phyloP scores from a whole-genome alignment of 1,140 invertebrate species.

The Ips typographus region DNA sequence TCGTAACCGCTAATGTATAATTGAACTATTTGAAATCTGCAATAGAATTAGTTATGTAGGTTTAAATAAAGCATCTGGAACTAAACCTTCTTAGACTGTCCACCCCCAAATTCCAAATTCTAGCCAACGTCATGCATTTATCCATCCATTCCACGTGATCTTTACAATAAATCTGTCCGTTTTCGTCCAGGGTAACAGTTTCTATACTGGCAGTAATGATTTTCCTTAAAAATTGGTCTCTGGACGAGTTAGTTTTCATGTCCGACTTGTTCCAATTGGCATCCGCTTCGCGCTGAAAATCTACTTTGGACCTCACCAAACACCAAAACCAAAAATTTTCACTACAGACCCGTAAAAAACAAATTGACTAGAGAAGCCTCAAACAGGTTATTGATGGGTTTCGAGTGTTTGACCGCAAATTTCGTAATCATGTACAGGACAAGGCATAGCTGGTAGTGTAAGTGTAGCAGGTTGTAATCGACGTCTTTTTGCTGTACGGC shows the following conservation, averaged over 20 bases:
- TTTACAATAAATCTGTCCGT: slow-evolving; percentile 56
- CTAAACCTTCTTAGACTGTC: slow-evolving; percentile 71
- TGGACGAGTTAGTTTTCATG: slow-evolving; percentile 42
- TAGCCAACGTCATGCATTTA: slow-evolving; percentile 69
- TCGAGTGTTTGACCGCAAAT: slow-evolving; percentile 74
- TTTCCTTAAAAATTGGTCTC: slow-evolving; percentile 65
- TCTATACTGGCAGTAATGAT: slow-evolving; percentile 67
- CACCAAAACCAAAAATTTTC: not conserved
- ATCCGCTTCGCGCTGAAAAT: slow-evolving; percentile 43
- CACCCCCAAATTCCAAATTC: slow-evolving; percentile 77
- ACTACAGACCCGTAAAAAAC: slow-evolving; percentile 39
- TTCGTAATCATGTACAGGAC: slow-evolving; percentile 76
- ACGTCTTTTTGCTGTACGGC: slow-evolving; percentile 73
- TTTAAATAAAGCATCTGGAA: not conserved
- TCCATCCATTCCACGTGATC: slow-evolving; percentile 69
- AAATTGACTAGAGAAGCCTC: slow-evolving; percentile 63
- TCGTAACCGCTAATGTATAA: slow-evolving; percentile 78
- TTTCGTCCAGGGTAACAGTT: slow-evolving; percentile 57
- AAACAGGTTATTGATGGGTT: slow-evolving; percentile 75
- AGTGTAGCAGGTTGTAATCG: slow-evolving; percentile 72
- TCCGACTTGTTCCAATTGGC: slow-evolving; percentile 44
- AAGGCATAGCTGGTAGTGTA: slow-evolving; percentile 76
- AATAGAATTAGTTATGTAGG: not conserved
- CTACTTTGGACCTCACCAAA: slow-evolving; percentile 11
- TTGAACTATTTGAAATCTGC: slow-evolving; percentile 64